Evolutionary conservation across 2,113 vertebrate species (phyloP), one percentile per base, ranked within the genome.

Genomic region (Epinephelus lanceolatus): DNA sequence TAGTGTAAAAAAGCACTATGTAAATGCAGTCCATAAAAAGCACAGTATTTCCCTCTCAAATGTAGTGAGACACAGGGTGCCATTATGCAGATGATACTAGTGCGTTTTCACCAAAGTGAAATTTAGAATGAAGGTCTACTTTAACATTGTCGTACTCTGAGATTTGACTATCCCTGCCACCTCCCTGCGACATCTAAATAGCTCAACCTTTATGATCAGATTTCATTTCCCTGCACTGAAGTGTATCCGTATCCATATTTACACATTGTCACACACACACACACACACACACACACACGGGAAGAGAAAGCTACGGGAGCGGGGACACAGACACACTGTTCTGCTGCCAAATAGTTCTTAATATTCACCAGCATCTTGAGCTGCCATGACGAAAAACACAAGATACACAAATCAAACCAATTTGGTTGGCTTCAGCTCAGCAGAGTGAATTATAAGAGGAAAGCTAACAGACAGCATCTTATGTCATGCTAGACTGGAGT

Each of bases 401-500:
- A 63, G 56, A 81, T 72, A 25, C 83, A 83, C 67, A 77, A 86
- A 86, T 84, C 84, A 82, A 86, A 86, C 71, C 88, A 86, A 82
- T 85, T 82, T 56, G 12, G 66, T 14, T 60, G 42, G 86, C 81
- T 76, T 67, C 59, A 69, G 86, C 88, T 81, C 78, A 83, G 75
- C 73, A 81, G 80, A 85, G 75, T 87, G 81, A 89, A 88, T 86
- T 82, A 78, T 80, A 73, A 86, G 80, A 84, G 76, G 82, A 89
- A 76, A 86, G 30, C 80, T 87, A 76, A 88, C 89, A 86, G 87
- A 86, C 85, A 88, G 88, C 80, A 81, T 89, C 87, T 85, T 78
- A 92, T 90, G 80, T 89, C 88, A 93, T 69, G 80, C 52, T 78
- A 87, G 83, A 87, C 71, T 91, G 77, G 83, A 88, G 86, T 89